A percentile compares a stretch with the other conserved stretches of the same genome.
Conservation (phyloP, 2,888 invertebrate genomes). For the Melieria omissa region DNA sequence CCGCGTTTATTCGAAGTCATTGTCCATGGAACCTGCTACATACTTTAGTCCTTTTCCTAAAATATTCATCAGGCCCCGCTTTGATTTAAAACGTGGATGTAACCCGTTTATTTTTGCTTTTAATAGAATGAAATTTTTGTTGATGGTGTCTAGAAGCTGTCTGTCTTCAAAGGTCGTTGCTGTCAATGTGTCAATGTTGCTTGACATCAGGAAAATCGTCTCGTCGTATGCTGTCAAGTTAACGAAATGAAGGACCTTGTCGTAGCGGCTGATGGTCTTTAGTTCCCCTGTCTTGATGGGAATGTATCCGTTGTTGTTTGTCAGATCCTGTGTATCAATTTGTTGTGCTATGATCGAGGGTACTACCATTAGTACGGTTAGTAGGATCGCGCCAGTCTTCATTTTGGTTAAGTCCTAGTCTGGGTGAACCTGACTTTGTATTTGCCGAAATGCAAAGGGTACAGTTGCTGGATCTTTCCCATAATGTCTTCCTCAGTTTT, state of each 20-base stretch:
- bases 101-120: background rate
- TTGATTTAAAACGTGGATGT: no score
- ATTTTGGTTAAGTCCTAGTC: no score
- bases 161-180: background rate
- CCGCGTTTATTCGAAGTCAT: no score
- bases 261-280: conserved; percentile 18
- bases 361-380: no score
- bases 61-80: no score
- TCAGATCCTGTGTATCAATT: conserved; percentile 4
- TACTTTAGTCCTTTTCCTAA: no score
- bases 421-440: conserved; percentile 36
- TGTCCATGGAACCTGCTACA: no score
- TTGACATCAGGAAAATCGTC: conserved; percentile 11
- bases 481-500: no score
- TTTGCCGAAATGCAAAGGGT: conserved; percentile 23
- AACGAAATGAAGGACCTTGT: conserved; percentile 27
- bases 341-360: no score
- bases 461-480: conserved; percentile 26
- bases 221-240: conserved; percentile 26
- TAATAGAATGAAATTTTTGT: conserved; percentile 5
- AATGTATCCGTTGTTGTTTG: conserved; percentile 16
- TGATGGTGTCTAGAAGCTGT: background rate
- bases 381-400: no score
- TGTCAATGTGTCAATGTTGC: conserved; percentile 8
- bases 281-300: conserved; percentile 22